Percentiles rank a stretch among this genome's conserved stretches.
phyloP scores from a whole-genome alignment of 2,113 vertebrate species.

The Oncorhynchus tshawytscha region DNA sequence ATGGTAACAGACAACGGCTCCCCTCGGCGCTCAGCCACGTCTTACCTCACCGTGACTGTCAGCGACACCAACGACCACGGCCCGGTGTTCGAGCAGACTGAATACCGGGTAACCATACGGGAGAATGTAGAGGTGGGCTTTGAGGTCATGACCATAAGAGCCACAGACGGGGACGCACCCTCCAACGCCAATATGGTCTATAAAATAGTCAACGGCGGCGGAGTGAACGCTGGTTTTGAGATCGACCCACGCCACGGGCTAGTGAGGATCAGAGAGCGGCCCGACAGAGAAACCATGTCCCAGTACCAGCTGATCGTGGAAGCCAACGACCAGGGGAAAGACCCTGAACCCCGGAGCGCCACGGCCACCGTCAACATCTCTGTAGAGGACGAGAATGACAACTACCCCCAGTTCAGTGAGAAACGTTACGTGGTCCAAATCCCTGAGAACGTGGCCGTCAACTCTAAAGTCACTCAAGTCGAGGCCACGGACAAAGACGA shows the following conservation, averaged over 20 bases:
- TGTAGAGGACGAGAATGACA: slow-evolving; percentile 95
- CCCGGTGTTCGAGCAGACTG: slow-evolving; percentile 88
- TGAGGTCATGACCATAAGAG: slow-evolving; percentile 91
- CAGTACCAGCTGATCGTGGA: slow-evolving; percentile 89
- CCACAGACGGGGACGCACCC: slow-evolving; percentile 88
- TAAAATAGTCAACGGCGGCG: slow-evolving; percentile 78
- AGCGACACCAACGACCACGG: slow-evolving; percentile 92
- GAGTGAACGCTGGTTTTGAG: slow-evolving; percentile 80
- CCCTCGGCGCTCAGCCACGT: slow-evolving; percentile 77
- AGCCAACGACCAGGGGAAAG: slow-evolving; percentile 92
- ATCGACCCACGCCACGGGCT: slow-evolving; percentile 87
- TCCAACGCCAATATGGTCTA: slow-evolving; percentile 96
- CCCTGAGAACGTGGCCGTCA: slow-evolving; percentile 83
- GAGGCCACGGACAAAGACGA: slow-evolving; percentile 88
- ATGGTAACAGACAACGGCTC: slow-evolving; percentile 81
- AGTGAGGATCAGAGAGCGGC: slow-evolving; percentile 80
- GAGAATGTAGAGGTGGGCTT: slow-evolving; percentile 94
- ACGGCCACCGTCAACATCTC: slow-evolving; percentile 87
- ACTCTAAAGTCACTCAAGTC: slow-evolving; percentile 87
- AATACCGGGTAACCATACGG: slow-evolving; percentile 85
- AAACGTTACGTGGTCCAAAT: slow-evolving; percentile 89
- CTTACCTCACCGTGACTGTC: slow-evolving; percentile 88
- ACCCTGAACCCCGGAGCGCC: slow-evolving; percentile 86
- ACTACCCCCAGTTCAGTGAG: slow-evolving; percentile 93
- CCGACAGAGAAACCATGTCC: slow-evolving; percentile 84